phyloP scores from a whole-genome alignment of 2,797 vertebrate genomes.

The Paedocypris micromegethes region DNA sequence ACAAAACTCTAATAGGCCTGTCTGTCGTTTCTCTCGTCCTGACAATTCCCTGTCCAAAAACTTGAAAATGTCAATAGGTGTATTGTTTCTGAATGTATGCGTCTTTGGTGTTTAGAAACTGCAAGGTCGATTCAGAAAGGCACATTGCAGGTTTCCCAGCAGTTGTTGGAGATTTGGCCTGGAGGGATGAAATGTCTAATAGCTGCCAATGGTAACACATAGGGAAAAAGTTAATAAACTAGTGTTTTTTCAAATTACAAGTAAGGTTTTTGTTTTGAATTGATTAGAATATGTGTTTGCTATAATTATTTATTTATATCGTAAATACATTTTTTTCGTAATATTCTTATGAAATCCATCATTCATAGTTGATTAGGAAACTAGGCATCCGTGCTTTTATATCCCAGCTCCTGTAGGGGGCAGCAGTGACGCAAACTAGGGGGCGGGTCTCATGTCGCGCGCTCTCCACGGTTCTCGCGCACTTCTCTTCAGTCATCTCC shows the following conservation, averaged over 20 bases:
- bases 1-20: slow-evolving; percentile 68
- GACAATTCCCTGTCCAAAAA: slow-evolving; percentile 59
- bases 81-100: slow-evolving; percentile 65
- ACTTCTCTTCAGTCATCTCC: slow-evolving; percentile 6
- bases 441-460: neutral
- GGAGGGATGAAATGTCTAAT: slow-evolving; percentile 56
- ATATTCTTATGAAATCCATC: too few species aligned
- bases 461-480: neutral
- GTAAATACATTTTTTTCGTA: too few species aligned
- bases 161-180: slow-evolving; percentile 58
- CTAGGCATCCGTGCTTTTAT: too few species aligned
- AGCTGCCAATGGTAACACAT: slow-evolving; percentile 60
- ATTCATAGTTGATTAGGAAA: too few species aligned
- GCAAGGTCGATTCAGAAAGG: slow-evolving; percentile 58
- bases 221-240: slow-evolving; percentile 48
- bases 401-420: neutral
- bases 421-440: slow-evolving; percentile 2
- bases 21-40: slow-evolving; percentile 56
- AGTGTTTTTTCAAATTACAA: slow-evolving; percentile 43
- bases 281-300: neutral
- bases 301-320: too few species aligned
- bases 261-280: slow-evolving; percentile 18
- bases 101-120: slow-evolving; percentile 56
- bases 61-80: slow-evolving; percentile 63
- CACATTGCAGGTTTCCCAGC: slow-evolving; percentile 60